Conservation (phyloP, 2,888 invertebrate species). For the Amiota communis region DNA sequence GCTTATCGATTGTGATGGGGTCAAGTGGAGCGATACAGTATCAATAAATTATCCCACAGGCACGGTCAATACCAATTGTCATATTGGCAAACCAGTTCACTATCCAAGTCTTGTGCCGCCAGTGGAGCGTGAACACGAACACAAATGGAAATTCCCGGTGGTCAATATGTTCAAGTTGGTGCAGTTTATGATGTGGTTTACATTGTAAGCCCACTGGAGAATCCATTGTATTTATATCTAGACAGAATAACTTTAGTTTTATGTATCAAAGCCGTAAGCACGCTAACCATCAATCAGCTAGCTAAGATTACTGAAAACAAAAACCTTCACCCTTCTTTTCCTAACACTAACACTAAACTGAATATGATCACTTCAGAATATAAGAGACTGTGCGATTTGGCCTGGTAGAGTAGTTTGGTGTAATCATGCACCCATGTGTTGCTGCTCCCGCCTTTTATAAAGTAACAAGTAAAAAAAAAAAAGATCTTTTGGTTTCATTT, state of each 20-base stretch:
- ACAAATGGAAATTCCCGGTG: slow-evolving; percentile 72
- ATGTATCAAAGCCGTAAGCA: slow-evolving; percentile 31
- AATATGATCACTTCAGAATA: background rate
- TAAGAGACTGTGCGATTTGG: slow-evolving; percentile 7
- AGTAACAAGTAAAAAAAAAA: background rate
- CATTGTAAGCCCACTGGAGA: slow-evolving; percentile 72
- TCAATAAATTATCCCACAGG: slow-evolving; percentile 66
- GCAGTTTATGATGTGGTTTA: slow-evolving; percentile 78
- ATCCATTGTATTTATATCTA: background rate
- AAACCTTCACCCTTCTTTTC: background rate
- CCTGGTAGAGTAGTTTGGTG: background rate
- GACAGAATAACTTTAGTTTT: background rate
- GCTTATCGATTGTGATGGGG: slow-evolving; percentile 80
- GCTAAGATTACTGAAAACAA: background rate
- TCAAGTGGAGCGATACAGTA: slow-evolving; percentile 65
- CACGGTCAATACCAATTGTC: slow-evolving; percentile 78
- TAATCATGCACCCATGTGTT: background rate
- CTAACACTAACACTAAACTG: no score
- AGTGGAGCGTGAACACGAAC: slow-evolving; percentile 44
- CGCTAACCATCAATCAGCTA: background rate
- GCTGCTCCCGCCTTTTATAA: background rate
- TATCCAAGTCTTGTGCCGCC: slow-evolving; percentile 75
- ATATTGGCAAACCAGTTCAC: slow-evolving; percentile 74
- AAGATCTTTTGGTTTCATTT: slow-evolving; percentile 1
- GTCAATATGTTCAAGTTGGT: slow-evolving; percentile 76